phyloP scores from a whole-genome alignment of 2,113 vertebrate genomes.

The Misgurnus anguillicaudatus region DNA sequence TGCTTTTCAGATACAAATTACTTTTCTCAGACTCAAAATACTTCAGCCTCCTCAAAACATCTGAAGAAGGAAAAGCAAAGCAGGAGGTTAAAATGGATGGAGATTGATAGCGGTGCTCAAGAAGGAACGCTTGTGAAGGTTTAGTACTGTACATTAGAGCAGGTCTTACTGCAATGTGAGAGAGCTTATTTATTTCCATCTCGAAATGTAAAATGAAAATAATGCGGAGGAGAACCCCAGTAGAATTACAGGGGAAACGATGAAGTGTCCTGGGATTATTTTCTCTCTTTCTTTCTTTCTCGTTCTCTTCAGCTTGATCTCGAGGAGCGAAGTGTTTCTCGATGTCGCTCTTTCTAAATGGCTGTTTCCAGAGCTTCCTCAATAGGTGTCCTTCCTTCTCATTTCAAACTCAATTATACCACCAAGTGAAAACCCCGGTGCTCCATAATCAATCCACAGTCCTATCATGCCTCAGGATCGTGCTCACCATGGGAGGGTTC shows the following conservation, averaged over 20 bases:
- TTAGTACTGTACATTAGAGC: conserved; percentile 9
- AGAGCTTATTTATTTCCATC: conserved; percentile 76
- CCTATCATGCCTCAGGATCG: conserved; percentile 5
- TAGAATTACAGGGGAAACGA: conserved; percentile 61
- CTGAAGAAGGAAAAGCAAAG: neutral
- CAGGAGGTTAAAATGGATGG: neutral
- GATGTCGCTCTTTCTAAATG: conserved; percentile 33
- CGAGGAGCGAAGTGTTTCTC: conserved; percentile 58
- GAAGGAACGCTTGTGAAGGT: conserved; percentile 55
- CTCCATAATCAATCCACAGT: conserved; percentile 33
- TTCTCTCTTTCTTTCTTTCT: conserved; percentile 56
- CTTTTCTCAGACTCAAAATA: too few relatives aligned
- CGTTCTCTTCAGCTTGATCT: conserved; percentile 62
- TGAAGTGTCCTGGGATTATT: conserved; percentile 67
- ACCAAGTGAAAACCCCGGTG: conserved; percentile 13
- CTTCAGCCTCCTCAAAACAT: too few relatives aligned
- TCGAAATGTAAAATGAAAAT: conserved; percentile 66
- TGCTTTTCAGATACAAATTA: too few relatives aligned
- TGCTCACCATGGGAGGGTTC: neutral
- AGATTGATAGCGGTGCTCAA: conserved; percentile 24
- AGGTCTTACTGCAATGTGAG: conserved; percentile 47
- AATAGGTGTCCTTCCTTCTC: conserved; percentile 21
- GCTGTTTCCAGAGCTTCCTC: conserved; percentile 26
- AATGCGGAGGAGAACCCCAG: conserved; percentile 54
- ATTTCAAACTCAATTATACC: conserved; percentile 34